Base-by-base conservation (phyloP, 2,797 vertebrate genomes). In the Taenioides sp. region DNA sequence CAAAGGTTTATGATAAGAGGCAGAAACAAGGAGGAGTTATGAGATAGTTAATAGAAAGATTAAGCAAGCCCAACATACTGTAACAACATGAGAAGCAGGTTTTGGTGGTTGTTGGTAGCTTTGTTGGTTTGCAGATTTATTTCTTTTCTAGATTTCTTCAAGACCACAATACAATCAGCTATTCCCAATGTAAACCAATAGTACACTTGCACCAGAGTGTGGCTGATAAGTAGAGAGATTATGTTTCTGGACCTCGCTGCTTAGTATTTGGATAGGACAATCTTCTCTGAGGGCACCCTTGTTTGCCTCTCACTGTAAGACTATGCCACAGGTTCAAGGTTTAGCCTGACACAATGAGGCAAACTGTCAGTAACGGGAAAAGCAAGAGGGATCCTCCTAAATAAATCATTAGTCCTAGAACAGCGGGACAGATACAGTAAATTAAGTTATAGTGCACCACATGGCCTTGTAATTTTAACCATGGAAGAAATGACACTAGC, bases 271-370 rank as follows among this genome's bases (percentile, higher is more conserved):
- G 81, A 95, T 77, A 88, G 93, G 87, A 94, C 86, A 0, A 61
- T 92, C 73, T 95, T 95, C 76, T 89, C 92, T 92, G 92, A 95
- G 50, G 93, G 92, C 65, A 95, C 92, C 12, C 14, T 87, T 20
- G 84, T 94, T 68, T 90, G 77, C 49, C 80, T 92, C 65, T 86
- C 91, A 76, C 90, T 89, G 94, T 94, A 88, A 88, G 91, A 86
- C 65, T 31, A 22, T 27, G 55, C 54, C 58, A 12, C 22, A 3
- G 2, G 50, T 67, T 7, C 61, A 40, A 22, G 43, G 59, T 25
- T n/a, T 61, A 22, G 74, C 20, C 40, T 49, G 27, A 40, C 57
- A 28, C 1, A 54, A 70, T 22, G 66, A 20, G 66, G 70, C 25
- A n/a, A 25, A 59, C 70, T 63, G 49, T 49, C 76, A 49, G 47